Evolutionary conservation across 2,113 vertebrate genomes (phyloP).

Genomic region (Aegithalos caudatus): DNA sequence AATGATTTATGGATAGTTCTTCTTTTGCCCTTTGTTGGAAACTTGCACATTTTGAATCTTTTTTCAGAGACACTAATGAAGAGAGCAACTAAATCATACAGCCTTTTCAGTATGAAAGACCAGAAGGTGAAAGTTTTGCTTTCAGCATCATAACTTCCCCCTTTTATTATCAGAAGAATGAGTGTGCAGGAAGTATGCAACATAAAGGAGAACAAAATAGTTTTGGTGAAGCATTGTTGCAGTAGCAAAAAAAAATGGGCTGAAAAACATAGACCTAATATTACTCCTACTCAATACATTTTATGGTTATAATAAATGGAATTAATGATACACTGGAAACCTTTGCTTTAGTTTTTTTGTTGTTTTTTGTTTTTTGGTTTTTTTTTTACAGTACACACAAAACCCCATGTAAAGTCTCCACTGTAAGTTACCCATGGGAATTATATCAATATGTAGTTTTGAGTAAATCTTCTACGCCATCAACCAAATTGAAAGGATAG

Average conservation of each 20-base stretch:
- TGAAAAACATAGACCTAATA: background rate
- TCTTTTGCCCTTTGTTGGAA: conserved; percentile 7
- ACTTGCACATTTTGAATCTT: background rate
- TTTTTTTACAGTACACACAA: background rate
- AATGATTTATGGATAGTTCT: conserved; percentile 11
- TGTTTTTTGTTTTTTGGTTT: background rate
- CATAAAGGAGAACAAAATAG: background rate
- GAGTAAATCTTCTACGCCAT: background rate
- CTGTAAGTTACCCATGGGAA: background rate
- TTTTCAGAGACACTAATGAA: background rate
- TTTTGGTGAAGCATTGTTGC: conserved; percentile 2
- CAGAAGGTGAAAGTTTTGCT: background rate
- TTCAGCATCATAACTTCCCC: background rate
- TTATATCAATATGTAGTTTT: background rate
- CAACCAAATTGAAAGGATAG: background rate
- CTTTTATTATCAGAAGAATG: background rate
- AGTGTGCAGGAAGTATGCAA: background rate
- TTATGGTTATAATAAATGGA: conserved; percentile 42
- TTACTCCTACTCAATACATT: background rate
- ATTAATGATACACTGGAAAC: conserved; percentile 46
- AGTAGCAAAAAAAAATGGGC: background rate
- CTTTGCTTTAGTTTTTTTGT: background rate
- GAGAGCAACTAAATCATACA: conserved; percentile 6
- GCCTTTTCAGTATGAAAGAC: background rate
- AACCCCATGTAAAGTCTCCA: background rate